phyloP scores from a whole-genome alignment of 2,113 vertebrate species.

The Lophura nycthemera region DNA sequence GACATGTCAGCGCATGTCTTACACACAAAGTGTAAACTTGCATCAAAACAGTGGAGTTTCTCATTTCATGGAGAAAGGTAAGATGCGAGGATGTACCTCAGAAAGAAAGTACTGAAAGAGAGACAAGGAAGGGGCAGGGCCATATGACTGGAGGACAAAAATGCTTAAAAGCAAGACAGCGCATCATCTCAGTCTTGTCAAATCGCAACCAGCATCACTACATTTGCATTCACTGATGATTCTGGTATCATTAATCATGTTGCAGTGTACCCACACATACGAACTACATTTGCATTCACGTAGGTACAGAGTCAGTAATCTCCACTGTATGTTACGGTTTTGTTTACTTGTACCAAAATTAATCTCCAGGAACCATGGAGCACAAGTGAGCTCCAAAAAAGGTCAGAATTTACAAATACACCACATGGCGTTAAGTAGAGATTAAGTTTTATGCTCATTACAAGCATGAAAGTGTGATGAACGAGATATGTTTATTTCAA shows the following conservation, averaged over 20 bases:
- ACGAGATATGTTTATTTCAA: not conserved
- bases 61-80: not conserved
- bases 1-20: not conserved
- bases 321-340: not conserved
- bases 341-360: not conserved
- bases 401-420: not conserved
- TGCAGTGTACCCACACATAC: fast-evolving
- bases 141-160: fast-evolving
- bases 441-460: not conserved
- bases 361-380: not conserved
- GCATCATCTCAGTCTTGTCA: fast-evolving
- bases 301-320: too few relatives aligned
- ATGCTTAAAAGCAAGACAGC: fast-evolving
- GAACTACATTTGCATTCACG: not conserved
- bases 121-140: not conserved
- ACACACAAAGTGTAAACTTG: not conserved
- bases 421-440: not conserved
- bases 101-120: not conserved
- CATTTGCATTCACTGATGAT: fast-evolving
- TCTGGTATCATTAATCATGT: not conserved
- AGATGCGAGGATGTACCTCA: not conserved
- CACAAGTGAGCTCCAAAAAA: not conserved
- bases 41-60: not conserved
- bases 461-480: not conserved
- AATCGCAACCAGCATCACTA: fast-evolving